phyloP scores from a whole-genome alignment of 2,113 vertebrate genomes.

The Campylorhamphus procurvoides region DNA sequence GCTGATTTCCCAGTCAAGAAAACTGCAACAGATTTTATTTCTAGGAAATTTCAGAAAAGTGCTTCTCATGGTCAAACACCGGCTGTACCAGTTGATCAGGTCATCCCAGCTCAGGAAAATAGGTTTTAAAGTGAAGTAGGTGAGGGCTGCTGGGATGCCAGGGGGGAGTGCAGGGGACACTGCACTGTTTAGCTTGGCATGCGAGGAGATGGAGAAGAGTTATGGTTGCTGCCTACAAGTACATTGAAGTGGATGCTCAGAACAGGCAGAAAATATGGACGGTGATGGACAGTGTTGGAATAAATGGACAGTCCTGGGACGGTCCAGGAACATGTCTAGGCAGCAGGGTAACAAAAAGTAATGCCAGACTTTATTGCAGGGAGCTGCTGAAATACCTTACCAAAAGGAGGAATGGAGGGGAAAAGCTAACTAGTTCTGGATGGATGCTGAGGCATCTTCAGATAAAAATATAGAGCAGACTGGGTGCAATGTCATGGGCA shows the following conservation, averaged over 20 bases:
- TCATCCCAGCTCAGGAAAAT: background rate
- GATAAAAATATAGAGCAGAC: background rate
- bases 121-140: background rate
- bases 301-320: background rate
- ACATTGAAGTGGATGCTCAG: background rate
- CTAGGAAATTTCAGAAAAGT: background rate
- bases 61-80: background rate
- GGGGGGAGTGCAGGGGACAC: too few relatives aligned
- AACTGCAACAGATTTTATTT: conserved; percentile 9
- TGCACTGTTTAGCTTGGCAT: background rate
- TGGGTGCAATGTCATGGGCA: background rate
- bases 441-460: background rate
- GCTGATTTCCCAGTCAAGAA: conserved; percentile 13
- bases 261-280: background rate
- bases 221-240: background rate
- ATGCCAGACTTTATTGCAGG: background rate
- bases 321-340: background rate
- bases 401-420: background rate
- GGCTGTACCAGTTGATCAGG: background rate
- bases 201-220: background rate
- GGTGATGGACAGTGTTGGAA: background rate
- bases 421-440: background rate
- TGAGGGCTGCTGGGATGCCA: background rate
- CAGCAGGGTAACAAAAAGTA: background rate
- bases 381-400: background rate